These are phyloP conservation scores for Linepithema humile DNA, from an alignment of 1,140 invertebrate species.

Conservation along the genomic window DNA sequence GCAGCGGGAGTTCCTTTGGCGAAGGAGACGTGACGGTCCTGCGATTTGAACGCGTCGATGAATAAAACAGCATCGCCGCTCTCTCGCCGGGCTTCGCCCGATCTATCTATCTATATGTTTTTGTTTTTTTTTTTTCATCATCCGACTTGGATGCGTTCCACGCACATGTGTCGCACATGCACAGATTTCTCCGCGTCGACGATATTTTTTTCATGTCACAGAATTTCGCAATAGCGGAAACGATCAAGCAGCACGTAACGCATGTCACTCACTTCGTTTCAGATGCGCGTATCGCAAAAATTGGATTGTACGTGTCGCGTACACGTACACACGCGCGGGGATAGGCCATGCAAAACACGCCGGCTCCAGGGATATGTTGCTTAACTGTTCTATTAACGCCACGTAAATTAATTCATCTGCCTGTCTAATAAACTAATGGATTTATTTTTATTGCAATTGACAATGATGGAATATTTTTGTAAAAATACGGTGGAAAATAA, in stretches of 20 bases:
- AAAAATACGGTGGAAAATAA: not conserved
- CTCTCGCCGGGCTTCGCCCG: not conserved
- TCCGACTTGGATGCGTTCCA: slow-evolving; percentile 13
- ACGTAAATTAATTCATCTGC: slow-evolving; percentile 10
- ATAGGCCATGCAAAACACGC: not conserved
- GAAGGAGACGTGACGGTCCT: not conserved
- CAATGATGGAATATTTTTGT: not conserved
- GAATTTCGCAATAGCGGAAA: slow-evolving; percentile 34
- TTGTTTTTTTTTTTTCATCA: too few relatives aligned
- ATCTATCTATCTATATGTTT: not conserved
- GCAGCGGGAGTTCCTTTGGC: slow-evolving; percentile 1
- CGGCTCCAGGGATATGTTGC: not conserved
- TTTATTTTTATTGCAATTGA: not conserved
- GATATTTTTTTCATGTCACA: not conserved
- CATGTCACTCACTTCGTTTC: not conserved
- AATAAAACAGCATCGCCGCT: slow-evolving; percentile 51
- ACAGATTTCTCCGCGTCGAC: slow-evolving; percentile 6
- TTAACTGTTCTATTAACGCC: slow-evolving; percentile 38
- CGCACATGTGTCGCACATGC: not conserved
- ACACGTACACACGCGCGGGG: not conserved
- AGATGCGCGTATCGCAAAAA: slow-evolving; percentile 9
- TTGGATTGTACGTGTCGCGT: slow-evolving; percentile 13
- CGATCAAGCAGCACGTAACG: not conserved
- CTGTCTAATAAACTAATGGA: not conserved
- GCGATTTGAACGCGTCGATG: slow-evolving; percentile 40